These are phyloP conservation scores for Caenorhabditis sp. DNA, from an alignment of 2,888 invertebrate genomes.

Conservation along the genomic window DNA sequence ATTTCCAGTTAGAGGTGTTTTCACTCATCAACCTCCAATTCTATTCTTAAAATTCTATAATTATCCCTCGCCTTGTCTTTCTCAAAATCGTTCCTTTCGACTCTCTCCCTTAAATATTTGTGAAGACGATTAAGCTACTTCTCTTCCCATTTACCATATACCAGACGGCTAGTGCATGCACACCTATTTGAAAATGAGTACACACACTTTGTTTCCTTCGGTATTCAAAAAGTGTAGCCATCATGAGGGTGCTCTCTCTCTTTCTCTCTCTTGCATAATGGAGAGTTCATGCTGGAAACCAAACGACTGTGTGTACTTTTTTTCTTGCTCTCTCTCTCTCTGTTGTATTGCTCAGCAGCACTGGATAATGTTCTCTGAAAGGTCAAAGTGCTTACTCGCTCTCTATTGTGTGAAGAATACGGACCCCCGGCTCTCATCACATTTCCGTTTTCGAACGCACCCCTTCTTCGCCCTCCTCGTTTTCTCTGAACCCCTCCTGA, in stretches of 20 bases:
- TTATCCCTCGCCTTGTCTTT: background rate
- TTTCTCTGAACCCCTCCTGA: background rate
- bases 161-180: background rate
- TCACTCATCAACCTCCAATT: too few relatives aligned
- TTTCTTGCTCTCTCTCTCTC: background rate
- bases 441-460: slow-evolving; percentile 30
- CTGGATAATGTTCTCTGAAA: slow-evolving; percentile 31
- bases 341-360: background rate
- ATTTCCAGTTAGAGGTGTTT: too few relatives aligned
- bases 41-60: slow-evolving; percentile 3
- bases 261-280: slow-evolving; percentile 26
- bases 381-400: slow-evolving; percentile 17
- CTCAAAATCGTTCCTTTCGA: background rate
- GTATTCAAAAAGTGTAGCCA: slow-evolving; percentile 29
- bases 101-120: slow-evolving; percentile 27
- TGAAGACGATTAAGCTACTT: slow-evolving; percentile 14
- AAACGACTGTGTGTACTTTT: background rate
- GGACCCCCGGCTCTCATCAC: slow-evolving; percentile 10
- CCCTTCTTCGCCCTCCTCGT: too few relatives aligned
- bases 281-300: background rate
- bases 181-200: slow-evolving; percentile 32
- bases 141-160: background rate
- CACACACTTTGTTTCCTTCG: background rate
- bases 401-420: background rate
- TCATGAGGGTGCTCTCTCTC: background rate